Conservation (phyloP, 2,113 vertebrate genomes). For the Chlamydotis undulata region DNA sequence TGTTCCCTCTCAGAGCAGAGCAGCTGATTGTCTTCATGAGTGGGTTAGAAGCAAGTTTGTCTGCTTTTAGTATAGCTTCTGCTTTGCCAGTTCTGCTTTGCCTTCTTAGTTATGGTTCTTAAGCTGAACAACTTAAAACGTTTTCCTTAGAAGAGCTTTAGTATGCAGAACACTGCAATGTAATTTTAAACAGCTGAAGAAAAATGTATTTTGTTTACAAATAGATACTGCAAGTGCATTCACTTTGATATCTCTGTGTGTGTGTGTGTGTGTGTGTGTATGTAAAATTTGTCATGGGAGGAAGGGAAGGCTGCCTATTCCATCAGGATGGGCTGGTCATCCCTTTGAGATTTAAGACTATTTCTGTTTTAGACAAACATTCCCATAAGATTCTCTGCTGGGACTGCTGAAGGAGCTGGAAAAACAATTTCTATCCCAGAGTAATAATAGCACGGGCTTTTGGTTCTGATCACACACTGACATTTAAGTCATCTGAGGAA, state of each 20-base stretch:
- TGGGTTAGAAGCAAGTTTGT: not conserved
- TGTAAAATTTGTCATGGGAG: not conserved
- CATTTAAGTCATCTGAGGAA: slow-evolving; percentile 60
- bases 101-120: not conserved
- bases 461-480: slow-evolving; percentile 30
- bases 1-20: not conserved
- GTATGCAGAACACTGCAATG: not conserved
- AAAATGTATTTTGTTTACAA: not conserved
- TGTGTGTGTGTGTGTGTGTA: not conserved
- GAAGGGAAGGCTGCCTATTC: not conserved
- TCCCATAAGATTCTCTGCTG: slow-evolving; percentile 6
- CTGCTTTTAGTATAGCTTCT: not conserved
- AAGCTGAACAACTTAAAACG: not conserved
- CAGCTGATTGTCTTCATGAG: not conserved
- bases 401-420: slow-evolving; percentile 53
- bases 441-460: slow-evolving; percentile 46
- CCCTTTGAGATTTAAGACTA: not conserved
- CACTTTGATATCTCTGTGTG: not conserved
- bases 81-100: not conserved
- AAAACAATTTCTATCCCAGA: slow-evolving; percentile 20
- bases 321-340: not conserved
- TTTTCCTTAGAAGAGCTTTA: not conserved
- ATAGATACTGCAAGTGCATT: not conserved
- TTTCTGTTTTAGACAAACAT: not conserved
- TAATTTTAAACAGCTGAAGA: not conserved